These are phyloP conservation scores for Rhadina sibilatrix DNA, from an alignment of 2,113 vertebrate species.

Conservation along the genomic window DNA sequence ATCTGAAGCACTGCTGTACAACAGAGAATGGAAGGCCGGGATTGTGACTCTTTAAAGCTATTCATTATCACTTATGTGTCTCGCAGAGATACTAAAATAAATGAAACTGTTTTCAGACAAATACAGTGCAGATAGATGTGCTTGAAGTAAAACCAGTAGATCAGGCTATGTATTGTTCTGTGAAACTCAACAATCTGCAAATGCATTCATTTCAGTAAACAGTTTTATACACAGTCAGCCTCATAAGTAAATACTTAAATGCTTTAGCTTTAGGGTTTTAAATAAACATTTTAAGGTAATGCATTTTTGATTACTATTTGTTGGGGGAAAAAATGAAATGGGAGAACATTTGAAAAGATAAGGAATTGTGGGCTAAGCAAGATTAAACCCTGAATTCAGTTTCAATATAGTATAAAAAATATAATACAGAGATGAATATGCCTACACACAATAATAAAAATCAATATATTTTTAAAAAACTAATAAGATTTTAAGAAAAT, in stretches of 20 bases:
- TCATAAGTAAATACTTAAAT: not conserved
- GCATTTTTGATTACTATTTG: not conserved
- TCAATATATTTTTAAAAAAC: too few species aligned
- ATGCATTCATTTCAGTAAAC: not conserved
- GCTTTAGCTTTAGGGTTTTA: not conserved
- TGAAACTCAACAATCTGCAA: not conserved
- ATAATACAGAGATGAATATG: not conserved
- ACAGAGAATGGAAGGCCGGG: not conserved
- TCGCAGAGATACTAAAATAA: not conserved
- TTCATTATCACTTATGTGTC: not conserved
- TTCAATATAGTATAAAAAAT: not conserved
- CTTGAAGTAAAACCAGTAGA: not conserved
- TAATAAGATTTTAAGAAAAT: not conserved
- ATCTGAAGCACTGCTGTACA: not conserved
- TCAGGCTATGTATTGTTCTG: not conserved
- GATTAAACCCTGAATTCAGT: not conserved
- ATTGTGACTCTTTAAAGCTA: not conserved
- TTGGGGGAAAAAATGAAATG: not conserved
- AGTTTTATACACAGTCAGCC: not conserved
- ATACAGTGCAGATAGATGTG: not conserved
- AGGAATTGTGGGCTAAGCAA: not conserved
- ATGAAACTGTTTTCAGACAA: not conserved
- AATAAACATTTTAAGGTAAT: not conserved
- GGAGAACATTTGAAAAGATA: not conserved
- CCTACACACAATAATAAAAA: not conserved